A percentile compares a stretch with the other conserved stretches of the same genome.
Conservation (phyloP, 2,797 vertebrate genomes). For the Mallotus villosus region DNA sequence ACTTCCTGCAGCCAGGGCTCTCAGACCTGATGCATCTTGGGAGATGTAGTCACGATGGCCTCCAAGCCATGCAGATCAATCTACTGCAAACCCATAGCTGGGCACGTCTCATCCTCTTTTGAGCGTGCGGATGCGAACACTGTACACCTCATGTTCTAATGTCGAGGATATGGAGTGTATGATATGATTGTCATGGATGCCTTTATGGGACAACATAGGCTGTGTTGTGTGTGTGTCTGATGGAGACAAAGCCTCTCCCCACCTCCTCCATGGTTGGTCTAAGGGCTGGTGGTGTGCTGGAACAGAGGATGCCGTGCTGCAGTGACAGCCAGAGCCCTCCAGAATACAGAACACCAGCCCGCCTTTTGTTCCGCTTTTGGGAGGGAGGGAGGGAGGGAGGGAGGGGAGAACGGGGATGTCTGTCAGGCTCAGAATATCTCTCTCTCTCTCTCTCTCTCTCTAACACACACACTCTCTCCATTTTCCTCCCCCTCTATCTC, state of each 20-base stretch:
- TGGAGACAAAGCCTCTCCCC: neutral
- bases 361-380: slow-evolving; percentile 56
- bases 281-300: slow-evolving; percentile 18
- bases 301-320: slow-evolving; percentile 25
- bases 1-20: neutral
- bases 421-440: slow-evolving; percentile 49
- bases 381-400: slow-evolving; percentile 31
- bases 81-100: too few relatives aligned
- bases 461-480: too few relatives aligned
- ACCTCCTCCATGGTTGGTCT: neutral
- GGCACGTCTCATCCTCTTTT: too few relatives aligned
- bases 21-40: neutral
- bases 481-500: neutral
- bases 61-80: neutral
- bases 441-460: slow-evolving; percentile 17
- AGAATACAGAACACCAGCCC: slow-evolving; percentile 47
- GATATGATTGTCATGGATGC: too few relatives aligned
- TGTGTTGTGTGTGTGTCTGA: neutral
- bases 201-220: neutral
- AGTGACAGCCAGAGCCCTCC: slow-evolving; percentile 45
- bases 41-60: neutral
- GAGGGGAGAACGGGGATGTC: slow-evolving; percentile 40
- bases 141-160: too few relatives aligned
- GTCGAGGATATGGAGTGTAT: too few relatives aligned
- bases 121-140: too few relatives aligned